phyloP scores from a whole-genome alignment of 2,888 invertebrate species.

The Mimas tiliae region DNA sequence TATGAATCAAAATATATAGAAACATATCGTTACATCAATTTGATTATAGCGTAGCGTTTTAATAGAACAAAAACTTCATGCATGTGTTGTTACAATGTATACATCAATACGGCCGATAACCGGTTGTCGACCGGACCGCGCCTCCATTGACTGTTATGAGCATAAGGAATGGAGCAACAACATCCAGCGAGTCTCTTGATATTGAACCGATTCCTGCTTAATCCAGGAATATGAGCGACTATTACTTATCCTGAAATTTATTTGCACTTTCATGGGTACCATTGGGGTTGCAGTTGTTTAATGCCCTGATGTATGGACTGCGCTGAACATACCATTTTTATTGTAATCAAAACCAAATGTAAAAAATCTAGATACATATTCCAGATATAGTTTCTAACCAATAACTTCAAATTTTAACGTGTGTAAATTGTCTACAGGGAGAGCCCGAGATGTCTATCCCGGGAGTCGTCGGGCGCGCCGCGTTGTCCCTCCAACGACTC shows the following conservation, averaged over 20 bases:
- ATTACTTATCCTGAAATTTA: not conserved
- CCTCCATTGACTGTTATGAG: slow-evolving; percentile 12
- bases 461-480: slow-evolving; percentile 90
- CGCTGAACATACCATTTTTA: not conserved
- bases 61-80: slow-evolving; percentile 48
- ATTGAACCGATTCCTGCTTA: not conserved
- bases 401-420: not conserved
- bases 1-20: slow-evolving; percentile 3
- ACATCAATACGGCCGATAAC: slow-evolving; percentile 57
- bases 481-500: slow-evolving; percentile 92
- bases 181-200: not conserved
- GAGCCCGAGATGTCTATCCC: slow-evolving; percentile 92
- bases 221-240: not conserved
- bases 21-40: not conserved
- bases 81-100: slow-evolving; percentile 48
- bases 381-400: no score
- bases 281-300: not conserved
- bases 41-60: slow-evolving; percentile 31
- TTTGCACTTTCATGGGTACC: no score
- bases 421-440: slow-evolving; percentile 87
- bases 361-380: no score
- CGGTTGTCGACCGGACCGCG: slow-evolving; percentile 44
- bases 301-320: not conserved
- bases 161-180: not conserved
- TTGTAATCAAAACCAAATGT: no score